These are phyloP conservation scores for Tenthredo mesomela DNA, from an alignment of 2,888 invertebrate genomes.

Conservation along the genomic window DNA sequence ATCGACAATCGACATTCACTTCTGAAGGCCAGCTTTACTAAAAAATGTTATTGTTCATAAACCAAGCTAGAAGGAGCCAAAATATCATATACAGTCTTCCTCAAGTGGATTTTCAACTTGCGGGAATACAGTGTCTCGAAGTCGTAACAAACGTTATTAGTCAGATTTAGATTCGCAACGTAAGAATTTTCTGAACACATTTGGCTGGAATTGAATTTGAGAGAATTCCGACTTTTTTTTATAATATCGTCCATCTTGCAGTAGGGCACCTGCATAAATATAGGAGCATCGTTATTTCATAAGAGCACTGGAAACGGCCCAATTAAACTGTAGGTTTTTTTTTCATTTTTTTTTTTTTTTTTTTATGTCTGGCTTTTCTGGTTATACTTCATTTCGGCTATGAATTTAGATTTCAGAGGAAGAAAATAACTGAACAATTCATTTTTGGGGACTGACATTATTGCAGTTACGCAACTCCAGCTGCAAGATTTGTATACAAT, in stretches of 20 bases:
- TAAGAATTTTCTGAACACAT: background rate
- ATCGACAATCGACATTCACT: background rate
- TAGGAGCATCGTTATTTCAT: constrained; percentile 28
- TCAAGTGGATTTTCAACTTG: background rate
- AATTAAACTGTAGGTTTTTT: background rate
- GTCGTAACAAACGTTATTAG: background rate
- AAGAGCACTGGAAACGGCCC: constrained; percentile 32
- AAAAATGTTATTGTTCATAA: background rate
- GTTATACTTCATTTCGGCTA: background rate
- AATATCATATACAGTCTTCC: background rate
- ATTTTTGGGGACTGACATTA: background rate
- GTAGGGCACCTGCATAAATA: background rate
- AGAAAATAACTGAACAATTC: background rate
- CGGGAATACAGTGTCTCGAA: background rate
- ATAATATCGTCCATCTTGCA: background rate
- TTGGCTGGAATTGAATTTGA: background rate
- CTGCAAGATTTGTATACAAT: too few species aligned
- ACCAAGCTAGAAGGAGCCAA: background rate
- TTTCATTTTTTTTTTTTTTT: background rate
- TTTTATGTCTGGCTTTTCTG: background rate
- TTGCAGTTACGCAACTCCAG: background rate
- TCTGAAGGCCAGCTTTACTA: background rate
- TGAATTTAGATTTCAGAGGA: background rate
- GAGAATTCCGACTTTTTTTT: background rate
- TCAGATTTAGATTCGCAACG: background rate